These are phyloP conservation scores for Psephotus haematonotus DNA, from an alignment of 2,113 vertebrate species.

Conservation along the genomic window DNA sequence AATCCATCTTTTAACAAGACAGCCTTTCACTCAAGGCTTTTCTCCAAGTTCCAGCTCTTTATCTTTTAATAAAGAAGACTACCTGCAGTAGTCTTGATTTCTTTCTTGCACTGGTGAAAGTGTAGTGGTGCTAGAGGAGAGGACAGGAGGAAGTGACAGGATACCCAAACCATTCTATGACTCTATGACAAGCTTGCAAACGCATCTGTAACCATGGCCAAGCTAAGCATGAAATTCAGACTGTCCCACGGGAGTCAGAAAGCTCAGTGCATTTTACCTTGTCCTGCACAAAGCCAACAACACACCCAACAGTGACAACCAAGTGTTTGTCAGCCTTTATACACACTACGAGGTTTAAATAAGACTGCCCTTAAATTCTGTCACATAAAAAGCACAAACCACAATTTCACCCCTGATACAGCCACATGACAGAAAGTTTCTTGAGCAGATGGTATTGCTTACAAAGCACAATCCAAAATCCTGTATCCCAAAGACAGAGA, in stretches of 20 bases:
- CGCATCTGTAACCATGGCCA: background rate
- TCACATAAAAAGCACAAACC: background rate
- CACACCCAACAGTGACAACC: background rate
- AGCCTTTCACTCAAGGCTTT: background rate
- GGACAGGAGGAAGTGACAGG: background rate
- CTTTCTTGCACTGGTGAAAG: background rate
- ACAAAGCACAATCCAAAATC: background rate
- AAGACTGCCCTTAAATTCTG: background rate
- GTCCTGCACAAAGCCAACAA: background rate
- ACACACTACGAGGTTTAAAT: background rate
- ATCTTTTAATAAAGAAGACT: background rate
- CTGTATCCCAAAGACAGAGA: background rate
- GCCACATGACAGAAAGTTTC: background rate
- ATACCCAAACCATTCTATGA: background rate
- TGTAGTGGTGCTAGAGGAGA: background rate
- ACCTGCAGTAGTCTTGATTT: background rate
- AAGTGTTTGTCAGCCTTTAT: background rate
- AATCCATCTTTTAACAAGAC: constrained; percentile 20
- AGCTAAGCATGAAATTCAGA: background rate
- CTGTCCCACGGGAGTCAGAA: background rate
- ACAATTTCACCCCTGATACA: background rate
- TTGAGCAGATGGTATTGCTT: background rate
- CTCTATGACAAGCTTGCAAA: background rate
- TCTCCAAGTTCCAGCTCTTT: background rate
- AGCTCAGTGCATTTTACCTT: background rate